These are phyloP conservation scores for Scyliorhinus canicula DNA, from an alignment of 2,797 vertebrate species.

Conservation along the genomic window DNA sequence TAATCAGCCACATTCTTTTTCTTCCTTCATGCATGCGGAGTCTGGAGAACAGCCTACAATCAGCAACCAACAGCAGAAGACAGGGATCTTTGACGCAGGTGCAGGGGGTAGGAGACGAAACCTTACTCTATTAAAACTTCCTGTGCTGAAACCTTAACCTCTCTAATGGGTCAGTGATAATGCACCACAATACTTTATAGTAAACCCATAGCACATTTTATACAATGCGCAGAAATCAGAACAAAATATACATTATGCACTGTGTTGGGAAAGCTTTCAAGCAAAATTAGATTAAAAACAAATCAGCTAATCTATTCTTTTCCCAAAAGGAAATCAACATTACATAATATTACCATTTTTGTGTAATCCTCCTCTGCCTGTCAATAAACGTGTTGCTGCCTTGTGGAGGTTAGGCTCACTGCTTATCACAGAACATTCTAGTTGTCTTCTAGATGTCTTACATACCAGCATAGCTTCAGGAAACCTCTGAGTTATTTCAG, in stretches of 20 bases:
- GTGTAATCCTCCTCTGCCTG: neutral
- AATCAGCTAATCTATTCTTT: too few relatives aligned
- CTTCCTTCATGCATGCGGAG: neutral
- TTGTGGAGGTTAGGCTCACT: neutral
- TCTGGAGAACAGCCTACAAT: neutral
- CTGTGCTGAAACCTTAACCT: neutral
- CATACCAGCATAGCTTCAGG: neutral
- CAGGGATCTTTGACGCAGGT: neutral
- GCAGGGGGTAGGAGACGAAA: neutral
- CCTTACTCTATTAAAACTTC: neutral
- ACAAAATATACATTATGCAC: neutral
- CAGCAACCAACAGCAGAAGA: neutral
- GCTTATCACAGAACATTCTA: neutral
- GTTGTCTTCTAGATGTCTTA: neutral
- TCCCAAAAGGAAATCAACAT: neutral
- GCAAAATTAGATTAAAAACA: neutral
- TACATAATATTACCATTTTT: neutral
- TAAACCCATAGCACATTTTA: neutral
- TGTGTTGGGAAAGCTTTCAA: neutral
- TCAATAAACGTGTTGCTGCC: neutral
- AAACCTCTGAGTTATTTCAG: neutral
- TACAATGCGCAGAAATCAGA: neutral
- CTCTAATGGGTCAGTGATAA: neutral
- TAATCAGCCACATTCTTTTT: neutral
- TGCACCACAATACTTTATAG: neutral